Conservation (phyloP, 2,797 vertebrate genomes). For the Poeciliopsis turneri region DNA sequence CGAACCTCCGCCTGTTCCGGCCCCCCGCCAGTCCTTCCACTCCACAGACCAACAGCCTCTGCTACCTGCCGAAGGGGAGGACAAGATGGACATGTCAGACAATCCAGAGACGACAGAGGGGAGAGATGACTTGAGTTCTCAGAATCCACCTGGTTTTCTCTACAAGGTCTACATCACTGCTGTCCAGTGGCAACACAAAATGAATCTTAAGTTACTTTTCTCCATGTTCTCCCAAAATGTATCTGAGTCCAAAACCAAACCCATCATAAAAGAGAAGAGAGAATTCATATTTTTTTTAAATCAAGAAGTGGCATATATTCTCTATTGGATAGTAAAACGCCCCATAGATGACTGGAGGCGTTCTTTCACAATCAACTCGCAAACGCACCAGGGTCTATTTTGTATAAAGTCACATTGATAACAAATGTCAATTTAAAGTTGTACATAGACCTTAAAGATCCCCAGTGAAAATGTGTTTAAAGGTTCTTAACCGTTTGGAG, state of each 20-base stretch:
- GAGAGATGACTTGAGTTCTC: constrained; percentile 23
- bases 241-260: not conserved
- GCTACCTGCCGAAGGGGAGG: constrained; percentile 6
- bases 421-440: no score
- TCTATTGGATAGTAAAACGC: not conserved
- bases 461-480: no score
- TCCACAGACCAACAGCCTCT: constrained; percentile 16
- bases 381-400: no score
- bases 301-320: not conserved
- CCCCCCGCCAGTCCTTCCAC: constrained; percentile 63
- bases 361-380: no score
- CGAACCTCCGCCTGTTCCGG: constrained; percentile 60
- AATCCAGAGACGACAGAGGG: constrained; percentile 12
- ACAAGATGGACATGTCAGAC: constrained; percentile 20
- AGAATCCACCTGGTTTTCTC: constrained; percentile 69
- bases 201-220: not conserved
- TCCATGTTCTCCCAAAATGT: not conserved
- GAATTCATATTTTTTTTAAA: not conserved
- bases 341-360: no score
- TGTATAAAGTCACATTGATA: no score
- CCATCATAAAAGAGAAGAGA: not conserved
- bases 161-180: constrained; percentile 67
- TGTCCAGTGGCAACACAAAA: not conserved
- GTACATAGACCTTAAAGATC: no score
- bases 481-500: no score